Percentiles rank a stretch among this genome's conserved stretches.
Evolutionary conservation across 2,888 invertebrate species (phyloP).

Genomic region (Calameuta idolon): DNA sequence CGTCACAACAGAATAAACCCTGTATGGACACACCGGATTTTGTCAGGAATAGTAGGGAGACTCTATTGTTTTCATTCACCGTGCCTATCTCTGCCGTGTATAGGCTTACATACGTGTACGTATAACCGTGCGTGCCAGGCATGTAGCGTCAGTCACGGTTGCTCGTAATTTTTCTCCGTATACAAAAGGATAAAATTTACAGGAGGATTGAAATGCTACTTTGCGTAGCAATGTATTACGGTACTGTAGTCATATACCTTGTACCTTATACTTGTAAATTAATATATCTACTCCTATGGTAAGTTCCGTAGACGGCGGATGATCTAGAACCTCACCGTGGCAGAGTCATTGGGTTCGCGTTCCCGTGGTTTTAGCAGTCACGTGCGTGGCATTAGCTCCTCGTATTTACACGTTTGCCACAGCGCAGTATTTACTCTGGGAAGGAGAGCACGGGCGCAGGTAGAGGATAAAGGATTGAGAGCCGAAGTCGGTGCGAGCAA

Average conservation of each 20-base stretch:
- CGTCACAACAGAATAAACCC: conserved; percentile 46
- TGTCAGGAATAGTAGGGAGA: not conserved
- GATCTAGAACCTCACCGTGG: not conserved
- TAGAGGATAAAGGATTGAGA: not conserved
- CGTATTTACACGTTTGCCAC: not conserved
- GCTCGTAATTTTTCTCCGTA: not conserved
- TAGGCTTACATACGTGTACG: not conserved
- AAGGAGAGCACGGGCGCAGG: not conserved
- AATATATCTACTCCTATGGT: not conserved
- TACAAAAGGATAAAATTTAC: not conserved
- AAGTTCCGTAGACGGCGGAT: not conserved
- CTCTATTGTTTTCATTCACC: not conserved
- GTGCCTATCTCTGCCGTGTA: not conserved
- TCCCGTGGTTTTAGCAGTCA: not conserved
- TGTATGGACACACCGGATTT: not conserved
- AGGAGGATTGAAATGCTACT: not conserved
- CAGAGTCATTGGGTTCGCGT: not conserved
- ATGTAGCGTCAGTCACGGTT: not conserved
- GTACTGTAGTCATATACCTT: not conserved
- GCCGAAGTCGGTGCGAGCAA: not conserved
- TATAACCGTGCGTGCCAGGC: not conserved
- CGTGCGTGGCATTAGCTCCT: not conserved
- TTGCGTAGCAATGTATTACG: not conserved
- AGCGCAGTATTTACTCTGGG: not conserved
- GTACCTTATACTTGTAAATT: not conserved